Conservation (phyloP, 2,888 invertebrate genomes). For the Troides aeacus region DNA sequence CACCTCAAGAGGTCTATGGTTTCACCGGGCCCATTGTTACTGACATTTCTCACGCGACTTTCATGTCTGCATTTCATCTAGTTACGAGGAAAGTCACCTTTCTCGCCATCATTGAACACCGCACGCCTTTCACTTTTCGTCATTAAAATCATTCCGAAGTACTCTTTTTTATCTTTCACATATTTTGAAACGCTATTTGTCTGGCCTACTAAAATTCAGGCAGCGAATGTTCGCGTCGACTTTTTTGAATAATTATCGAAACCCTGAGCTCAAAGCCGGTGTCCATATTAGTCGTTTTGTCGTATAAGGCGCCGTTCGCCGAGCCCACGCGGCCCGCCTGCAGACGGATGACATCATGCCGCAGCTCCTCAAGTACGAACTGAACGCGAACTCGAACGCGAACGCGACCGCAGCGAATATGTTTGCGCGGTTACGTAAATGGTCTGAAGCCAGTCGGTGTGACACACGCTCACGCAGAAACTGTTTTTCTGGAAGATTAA, state of each 20-base stretch:
- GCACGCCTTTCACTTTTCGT: slow-evolving; percentile 74
- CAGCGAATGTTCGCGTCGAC: neutral
- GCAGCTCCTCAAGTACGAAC: slow-evolving; percentile 43
- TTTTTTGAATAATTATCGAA: slow-evolving; percentile 33
- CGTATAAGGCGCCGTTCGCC: slow-evolving; percentile 62
- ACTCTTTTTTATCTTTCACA: neutral
- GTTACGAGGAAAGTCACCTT: slow-evolving; percentile 69
- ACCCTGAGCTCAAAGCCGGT: slow-evolving; percentile 59
- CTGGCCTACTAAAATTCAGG: neutral
- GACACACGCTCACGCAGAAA: slow-evolving; percentile 1
- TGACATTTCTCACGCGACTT: slow-evolving; percentile 68
- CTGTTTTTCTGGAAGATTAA: neutral
- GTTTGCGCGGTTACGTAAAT: slow-evolving; percentile 16
- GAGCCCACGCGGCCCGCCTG: slow-evolving; percentile 59
- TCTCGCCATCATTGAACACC: slow-evolving; percentile 49
- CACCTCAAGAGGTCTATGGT: slow-evolving; percentile 41
- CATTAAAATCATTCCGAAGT: slow-evolving; percentile 51
- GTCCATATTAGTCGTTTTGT: slow-evolving; percentile 69
- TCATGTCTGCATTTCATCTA: slow-evolving; percentile 66
- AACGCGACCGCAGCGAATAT: slow-evolving; percentile 40
- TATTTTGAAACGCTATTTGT: neutral
- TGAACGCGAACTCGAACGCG: slow-evolving; percentile 73
- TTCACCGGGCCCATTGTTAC: slow-evolving; percentile 55
- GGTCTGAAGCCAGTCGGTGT: slow-evolving; percentile 7
- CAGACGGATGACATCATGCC: slow-evolving; percentile 67